Base-by-base conservation (phyloP, 2,888 invertebrate genomes). In the Drosophila sordidula region DNA sequence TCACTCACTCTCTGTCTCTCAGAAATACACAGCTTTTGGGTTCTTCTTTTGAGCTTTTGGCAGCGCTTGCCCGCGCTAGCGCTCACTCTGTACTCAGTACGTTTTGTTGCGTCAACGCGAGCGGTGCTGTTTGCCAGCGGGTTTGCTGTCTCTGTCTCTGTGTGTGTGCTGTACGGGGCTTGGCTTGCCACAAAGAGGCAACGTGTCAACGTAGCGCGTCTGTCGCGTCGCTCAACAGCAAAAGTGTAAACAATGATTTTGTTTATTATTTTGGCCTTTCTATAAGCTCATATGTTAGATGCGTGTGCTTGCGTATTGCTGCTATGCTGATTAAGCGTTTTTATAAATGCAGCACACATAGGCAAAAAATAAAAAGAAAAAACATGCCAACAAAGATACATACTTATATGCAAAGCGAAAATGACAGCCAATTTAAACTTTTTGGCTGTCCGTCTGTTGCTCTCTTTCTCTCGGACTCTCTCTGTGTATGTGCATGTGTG, bases 241-340 rank as follows among this genome's bases (percentile, higher is more conserved):
- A 71, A 72, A 85, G 68, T 85, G 86, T 85, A 85, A 85, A 87
- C 87, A 85, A 85, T 75, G 66, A 58, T 65, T 52, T 68, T 74
- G 74, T 70, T 71, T 85, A 80, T 72, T 67, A 69, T 59, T 50
- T 45, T 25, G 22, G 36, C n/a, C 29, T 42, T 42, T 34, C n/a
- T 26, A 36, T 58, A 58, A 38, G 29, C 42, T 32, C 32, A 34
- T 32, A 41, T 65, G 54, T 66, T 58, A 55, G 55, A 39, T 32
- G 12, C 55, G 25, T 55, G 29, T 41, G 42, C 51, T 6, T 36
- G 36, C 26, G 22, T 16, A 4, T 11, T 52, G 22, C 25, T 25
- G 54, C 26, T 45, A 50, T 51, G 86, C 72, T 70, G 75, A 78
- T 70, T 70, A 52, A 68, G 45, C 77, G 55, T 55, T 70, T 73